Conservation (phyloP, 1,140 invertebrate species). For the Caligus rogercresseyi region DNA sequence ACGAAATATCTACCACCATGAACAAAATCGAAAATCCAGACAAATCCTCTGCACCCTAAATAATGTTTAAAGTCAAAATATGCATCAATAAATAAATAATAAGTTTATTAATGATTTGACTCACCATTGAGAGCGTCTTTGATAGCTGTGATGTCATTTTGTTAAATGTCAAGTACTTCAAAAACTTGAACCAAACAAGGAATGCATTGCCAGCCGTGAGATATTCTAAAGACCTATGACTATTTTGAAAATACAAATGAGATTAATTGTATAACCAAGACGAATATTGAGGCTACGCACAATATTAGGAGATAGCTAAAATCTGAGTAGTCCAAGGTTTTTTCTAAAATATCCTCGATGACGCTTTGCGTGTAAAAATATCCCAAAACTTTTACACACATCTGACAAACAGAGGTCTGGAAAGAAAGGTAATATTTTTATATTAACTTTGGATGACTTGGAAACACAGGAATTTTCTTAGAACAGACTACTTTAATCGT, state of each 20-base stretch:
- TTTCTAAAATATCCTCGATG: neutral
- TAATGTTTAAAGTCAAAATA: constrained; percentile 14
- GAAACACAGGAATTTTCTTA: too few species aligned
- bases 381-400: neutral
- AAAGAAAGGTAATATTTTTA: neutral
- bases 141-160: constrained; percentile 57
- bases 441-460: too few species aligned
- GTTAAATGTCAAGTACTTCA: constrained; percentile 52
- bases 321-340: constrained; percentile 4
- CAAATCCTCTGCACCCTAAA: constrained; percentile 48
- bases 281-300: neutral
- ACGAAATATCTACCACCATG: constrained; percentile 56
- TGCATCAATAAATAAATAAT: neutral
- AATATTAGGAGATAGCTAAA: neutral
- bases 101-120: neutral
- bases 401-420: constrained; percentile 6
- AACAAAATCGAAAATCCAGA: constrained; percentile 58
- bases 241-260: too few species aligned
- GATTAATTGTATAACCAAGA: too few species aligned
- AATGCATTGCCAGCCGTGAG: constrained; percentile 2
- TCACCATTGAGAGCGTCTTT: constrained; percentile 36
- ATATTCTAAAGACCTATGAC: neutral
- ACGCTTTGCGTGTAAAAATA: neutral
- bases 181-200: constrained; percentile 30
- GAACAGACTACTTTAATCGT: too few species aligned